phyloP scores from a whole-genome alignment of 2,888 invertebrate genomes.

The Trachelus iudaicus region DNA sequence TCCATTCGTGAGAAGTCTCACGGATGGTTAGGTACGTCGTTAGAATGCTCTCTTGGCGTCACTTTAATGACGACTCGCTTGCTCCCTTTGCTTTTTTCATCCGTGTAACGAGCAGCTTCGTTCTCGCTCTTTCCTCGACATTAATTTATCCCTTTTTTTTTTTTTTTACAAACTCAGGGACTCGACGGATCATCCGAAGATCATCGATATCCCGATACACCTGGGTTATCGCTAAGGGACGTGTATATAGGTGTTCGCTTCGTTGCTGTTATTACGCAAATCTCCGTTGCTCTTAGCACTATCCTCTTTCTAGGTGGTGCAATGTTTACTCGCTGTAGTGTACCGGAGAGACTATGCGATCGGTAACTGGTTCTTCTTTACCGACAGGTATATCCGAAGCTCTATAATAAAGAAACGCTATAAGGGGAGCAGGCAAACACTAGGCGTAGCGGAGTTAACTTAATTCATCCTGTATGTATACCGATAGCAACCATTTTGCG shows the following conservation, averaged over 20 bases:
- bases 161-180: background rate
- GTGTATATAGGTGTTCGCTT: no score
- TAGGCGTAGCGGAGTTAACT: constrained; percentile 13
- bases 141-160: background rate
- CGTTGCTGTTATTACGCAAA: no score
- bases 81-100: constrained; percentile 44
- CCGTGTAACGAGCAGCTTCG: constrained; percentile 43
- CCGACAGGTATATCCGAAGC: background rate
- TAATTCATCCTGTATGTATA: constrained; percentile 15
- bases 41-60: constrained; percentile 61
- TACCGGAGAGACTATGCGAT: no score
- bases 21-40: constrained; percentile 53
- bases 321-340: no score
- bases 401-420: background rate
- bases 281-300: no score
- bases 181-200: background rate
- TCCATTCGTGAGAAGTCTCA: constrained; percentile 56
- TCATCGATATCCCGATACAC: background rate
- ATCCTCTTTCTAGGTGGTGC: no score
- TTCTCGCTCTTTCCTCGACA: constrained; percentile 23
- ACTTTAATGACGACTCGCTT: constrained; percentile 51
- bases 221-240: background rate
- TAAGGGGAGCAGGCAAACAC: background rate
- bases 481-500: constrained; percentile 24
- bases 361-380: no score